phyloP scores from a whole-genome alignment of 2,797 vertebrate genomes.

The Cynopterus sphinx region DNA sequence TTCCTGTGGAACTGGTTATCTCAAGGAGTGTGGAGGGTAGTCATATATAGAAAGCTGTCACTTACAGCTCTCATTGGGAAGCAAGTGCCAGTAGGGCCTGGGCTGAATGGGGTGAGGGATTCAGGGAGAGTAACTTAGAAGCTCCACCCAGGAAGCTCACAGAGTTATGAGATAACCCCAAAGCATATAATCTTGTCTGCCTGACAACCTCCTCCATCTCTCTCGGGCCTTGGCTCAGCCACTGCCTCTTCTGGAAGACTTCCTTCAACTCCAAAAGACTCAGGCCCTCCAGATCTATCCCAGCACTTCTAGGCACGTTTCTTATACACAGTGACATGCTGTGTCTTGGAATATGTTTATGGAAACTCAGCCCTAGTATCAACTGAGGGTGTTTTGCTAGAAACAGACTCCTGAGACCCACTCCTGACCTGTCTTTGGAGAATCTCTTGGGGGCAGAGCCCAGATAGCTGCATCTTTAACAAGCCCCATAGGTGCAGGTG shows the following conservation, averaged over 20 bases:
- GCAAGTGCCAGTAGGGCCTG: not conserved
- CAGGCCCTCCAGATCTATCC: not conserved
- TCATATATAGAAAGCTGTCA: conserved; percentile 54
- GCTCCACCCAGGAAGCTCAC: not conserved
- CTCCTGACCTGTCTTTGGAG: not conserved
- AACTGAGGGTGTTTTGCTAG: not conserved
- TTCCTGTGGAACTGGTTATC: conserved; percentile 71
- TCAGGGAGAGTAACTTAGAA: not conserved
- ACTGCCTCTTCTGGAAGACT: not conserved
- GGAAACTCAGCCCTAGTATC: not conserved
- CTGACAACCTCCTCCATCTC: not conserved
- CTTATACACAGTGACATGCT: not conserved
- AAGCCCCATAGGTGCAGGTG: not conserved
- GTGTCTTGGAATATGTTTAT: not conserved
- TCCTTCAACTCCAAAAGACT: not conserved
- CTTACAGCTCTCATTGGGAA: not conserved
- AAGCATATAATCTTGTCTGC: not conserved
- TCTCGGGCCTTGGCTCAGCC: not conserved
- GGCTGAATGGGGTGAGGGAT: not conserved
- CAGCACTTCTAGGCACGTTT: not conserved
- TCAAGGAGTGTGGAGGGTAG: not conserved
- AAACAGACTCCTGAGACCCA: not conserved
- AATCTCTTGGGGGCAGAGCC: not conserved
- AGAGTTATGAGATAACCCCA: not conserved
- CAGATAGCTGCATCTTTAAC: not conserved